Conservation (phyloP, 2,113 vertebrate genomes). For the Phoxinus phoxinus region DNA sequence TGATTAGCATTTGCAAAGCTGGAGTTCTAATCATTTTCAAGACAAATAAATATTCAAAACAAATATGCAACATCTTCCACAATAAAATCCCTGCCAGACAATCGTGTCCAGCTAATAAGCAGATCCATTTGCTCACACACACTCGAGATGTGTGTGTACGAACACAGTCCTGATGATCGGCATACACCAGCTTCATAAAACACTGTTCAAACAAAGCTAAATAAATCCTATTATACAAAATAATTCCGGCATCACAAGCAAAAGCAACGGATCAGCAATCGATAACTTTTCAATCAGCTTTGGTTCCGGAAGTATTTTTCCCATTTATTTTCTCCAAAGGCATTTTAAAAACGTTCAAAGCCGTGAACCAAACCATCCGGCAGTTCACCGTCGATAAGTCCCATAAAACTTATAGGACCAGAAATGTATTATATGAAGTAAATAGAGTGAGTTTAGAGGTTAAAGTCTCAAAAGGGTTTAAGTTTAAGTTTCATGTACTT, state of each 20-base stretch:
- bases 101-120: background rate
- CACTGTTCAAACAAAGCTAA: background rate
- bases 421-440: background rate
- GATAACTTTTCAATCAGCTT: background rate
- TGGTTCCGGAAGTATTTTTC: background rate
- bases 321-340: background rate
- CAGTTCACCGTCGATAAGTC: background rate
- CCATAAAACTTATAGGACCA: background rate
- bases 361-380: too few relatives aligned
- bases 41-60: constrained; percentile 35
- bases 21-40: constrained; percentile 26
- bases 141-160: background rate
- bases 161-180: background rate
- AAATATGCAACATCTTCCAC: constrained; percentile 12
- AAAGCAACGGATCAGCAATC: background rate
- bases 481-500: too few relatives aligned
- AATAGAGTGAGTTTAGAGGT: background rate
- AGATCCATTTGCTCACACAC: background rate
- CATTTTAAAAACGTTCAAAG: background rate
- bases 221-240: background rate
- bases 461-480: background rate
- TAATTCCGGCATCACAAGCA: background rate
- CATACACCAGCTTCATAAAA: background rate
- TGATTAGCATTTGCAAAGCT: constrained; percentile 18
- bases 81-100: background rate